Evolutionary conservation across 30 jellyfish, hydroid and myxozoan species (phyloP), one percentile per base, ranked within the genome.

Genomic region (Chrysaora quinquecirrha): DNA sequence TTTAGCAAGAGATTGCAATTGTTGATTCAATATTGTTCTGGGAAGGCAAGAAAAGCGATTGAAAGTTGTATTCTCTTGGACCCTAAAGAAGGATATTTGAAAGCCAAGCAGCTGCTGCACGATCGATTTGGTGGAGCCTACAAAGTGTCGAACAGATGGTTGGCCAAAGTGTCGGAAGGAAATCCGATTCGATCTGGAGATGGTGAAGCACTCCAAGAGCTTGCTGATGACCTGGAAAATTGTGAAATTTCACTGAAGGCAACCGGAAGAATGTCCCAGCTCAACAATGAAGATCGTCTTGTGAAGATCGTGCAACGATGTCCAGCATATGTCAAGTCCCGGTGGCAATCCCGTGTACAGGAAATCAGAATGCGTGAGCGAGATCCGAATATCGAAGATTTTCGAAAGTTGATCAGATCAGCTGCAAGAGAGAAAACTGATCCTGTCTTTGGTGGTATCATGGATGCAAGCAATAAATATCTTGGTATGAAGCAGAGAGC

Each of bases 211-310:
- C n/a, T n/a, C n/a, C 87, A 33, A 34, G 78, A 54, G 54, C 48
- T 76, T 16, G 87, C 87, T 38, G 87, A 76, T 30, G 87, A 76
- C 19, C 30, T 76, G 78, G 77, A 76, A 66, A 76, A 24, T 35
- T 54, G 87, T 32, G 68, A 76, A 58, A 56, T 60, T 25, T 52
- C 87, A 24, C 48, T 52, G n/a, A 35, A 29, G 35, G 87, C 78
- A 6, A 76, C 87, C 16, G 87, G 78, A 25, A 29, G 65, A 76
- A 30, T 78, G 0, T n/a, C 25, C 0, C 80, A 60, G 52, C 33
- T 61, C 34, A 78, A 78, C 60, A 61, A 78, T 27, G 89, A 78
- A 78, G 89, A 78, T n/a, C n/a, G 81, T 18, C 30, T 60, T 54
- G 80, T 78, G 28, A 60, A 35, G 25, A 60, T 78, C 30, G 1